Evolutionary conservation across 2,888 invertebrate species (phyloP), one percentile per base, ranked within the genome.

Genomic region (Syritta pipiens): DNA sequence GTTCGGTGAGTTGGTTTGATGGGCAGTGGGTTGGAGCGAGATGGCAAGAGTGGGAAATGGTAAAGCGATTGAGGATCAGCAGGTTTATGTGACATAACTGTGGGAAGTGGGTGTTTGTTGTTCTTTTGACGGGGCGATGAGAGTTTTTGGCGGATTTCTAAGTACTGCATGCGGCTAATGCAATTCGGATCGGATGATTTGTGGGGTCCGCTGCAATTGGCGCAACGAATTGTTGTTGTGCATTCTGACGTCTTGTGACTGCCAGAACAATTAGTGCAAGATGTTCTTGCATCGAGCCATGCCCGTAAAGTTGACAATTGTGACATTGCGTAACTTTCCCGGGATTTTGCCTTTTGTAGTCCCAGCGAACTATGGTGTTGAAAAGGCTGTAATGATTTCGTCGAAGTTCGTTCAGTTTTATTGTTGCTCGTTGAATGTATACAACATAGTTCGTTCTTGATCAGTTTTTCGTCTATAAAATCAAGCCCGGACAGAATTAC

Each of bases 291-390:
- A 32, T 9, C 9, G 28, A 28, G 28, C 28, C 28, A n/a, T 28
- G 28, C n/a, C 28, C 48, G n/a, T 48, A 28, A 28, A 35, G 37
- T 22, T 37, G 53, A 5, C 53, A 37, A 14, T 37, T 53, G 14
- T 53, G 5, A 12, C 53, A 55, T 17, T 40, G 17, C 2, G 17
- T 55, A 1, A 55, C 9, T 3, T 55, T 55, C 4, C 17, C 17
- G 2, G 40, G 26, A 3, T 24, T 32, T 30, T 57, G 55, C 24
- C 4, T 17, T 28, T 57, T 57, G 2, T 19, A 42, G 7, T 57
- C 55, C 40, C 40, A 55, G 12, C 28, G 28, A 57, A 57, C 7
- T 26, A 57, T 1, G n/a, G 28, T 57, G 1, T 57, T 42, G n/a
- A 57, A 57, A 26, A 28, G 1, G n/a, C 19, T 28, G 17, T 9